Conservation (phyloP, 2,888 invertebrate genomes). For the Epicampocera succincta region DNA sequence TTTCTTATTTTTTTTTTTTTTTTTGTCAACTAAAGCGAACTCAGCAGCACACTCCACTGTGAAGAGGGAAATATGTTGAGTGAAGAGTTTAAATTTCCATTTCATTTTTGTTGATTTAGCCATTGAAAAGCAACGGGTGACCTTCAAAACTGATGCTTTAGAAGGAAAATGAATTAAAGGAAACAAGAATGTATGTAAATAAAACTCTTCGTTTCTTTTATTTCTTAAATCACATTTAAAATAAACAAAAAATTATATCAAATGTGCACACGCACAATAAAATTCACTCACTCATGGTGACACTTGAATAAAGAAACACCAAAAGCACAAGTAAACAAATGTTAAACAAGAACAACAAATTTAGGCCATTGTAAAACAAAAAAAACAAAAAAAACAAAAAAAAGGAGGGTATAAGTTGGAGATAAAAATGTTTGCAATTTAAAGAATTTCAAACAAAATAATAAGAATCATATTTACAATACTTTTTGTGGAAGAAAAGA, state of each 20-base stretch:
- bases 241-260: conserved; percentile 62
- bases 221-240: conserved; percentile 57
- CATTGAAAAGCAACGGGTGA: conserved; percentile 64
- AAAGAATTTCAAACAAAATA: conserved; percentile 27
- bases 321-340: conserved; percentile 2
- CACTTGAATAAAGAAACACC: conserved; percentile 45
- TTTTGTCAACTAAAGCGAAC: conserved; percentile 29
- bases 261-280: conserved; percentile 47
- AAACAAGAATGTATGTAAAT: conserved; percentile 55
- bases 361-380: conserved; percentile 17
- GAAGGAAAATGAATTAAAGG: conserved; percentile 31
- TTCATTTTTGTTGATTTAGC: conserved; percentile 48
- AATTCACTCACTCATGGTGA: conserved; percentile 65
- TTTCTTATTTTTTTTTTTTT: not conserved
- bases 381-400: too few relatives aligned
- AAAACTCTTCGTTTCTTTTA: conserved; percentile 53
- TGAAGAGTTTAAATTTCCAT: conserved; percentile 51
- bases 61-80: not conserved
- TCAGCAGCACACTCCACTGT: conserved; percentile 60
- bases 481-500: not conserved
- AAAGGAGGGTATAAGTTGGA: conserved; percentile 34
- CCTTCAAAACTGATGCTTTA: conserved; percentile 55
- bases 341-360: conserved; percentile 29
- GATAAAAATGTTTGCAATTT: conserved; percentile 49
- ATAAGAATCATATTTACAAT: not conserved